These are phyloP conservation scores for Wiebesia pumilae DNA, from an alignment of 1,140 invertebrate genomes.

Conservation along the genomic window DNA sequence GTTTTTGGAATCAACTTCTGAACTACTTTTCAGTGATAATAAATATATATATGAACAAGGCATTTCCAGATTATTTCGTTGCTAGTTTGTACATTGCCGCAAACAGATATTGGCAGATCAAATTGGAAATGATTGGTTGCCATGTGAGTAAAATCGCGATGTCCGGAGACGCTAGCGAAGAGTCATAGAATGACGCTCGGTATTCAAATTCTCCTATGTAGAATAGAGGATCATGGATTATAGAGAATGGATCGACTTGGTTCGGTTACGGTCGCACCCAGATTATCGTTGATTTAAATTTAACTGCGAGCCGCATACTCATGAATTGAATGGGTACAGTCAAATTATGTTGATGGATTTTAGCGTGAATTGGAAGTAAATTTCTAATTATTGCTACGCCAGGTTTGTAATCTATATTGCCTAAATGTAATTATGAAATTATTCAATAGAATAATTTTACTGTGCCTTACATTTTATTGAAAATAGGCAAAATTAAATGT, in stretches of 20 bases:
- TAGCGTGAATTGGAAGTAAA: slow-evolving; percentile 28
- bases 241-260: slow-evolving; percentile 1
- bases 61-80: slow-evolving; percentile 13
- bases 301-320: slow-evolving; percentile 19
- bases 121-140: slow-evolving; percentile 22
- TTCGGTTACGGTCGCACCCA: slow-evolving; percentile 17
- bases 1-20: not conserved
- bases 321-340: slow-evolving; percentile 19
- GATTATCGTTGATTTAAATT: slow-evolving; percentile 52
- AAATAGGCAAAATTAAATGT: not conserved
- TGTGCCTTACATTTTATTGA: not conserved
- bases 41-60: not conserved
- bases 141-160: not conserved
- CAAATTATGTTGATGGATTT: slow-evolving; percentile 48
- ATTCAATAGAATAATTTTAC: not conserved
- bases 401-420: not conserved
- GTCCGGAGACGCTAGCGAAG: not conserved
- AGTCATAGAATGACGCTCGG: slow-evolving; percentile 14
- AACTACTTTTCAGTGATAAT: slow-evolving; percentile 15
- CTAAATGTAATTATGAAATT: not conserved
- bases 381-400: slow-evolving; percentile 35
- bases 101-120: slow-evolving; percentile 43
- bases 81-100: slow-evolving; percentile 16
- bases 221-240: not conserved
- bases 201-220: slow-evolving; percentile 45